A percentile compares a stretch with the other conserved stretches of the same genome.
phyloP scores from a whole-genome alignment of 2,888 invertebrate genomes.

The Andrena chrysosceles region DNA sequence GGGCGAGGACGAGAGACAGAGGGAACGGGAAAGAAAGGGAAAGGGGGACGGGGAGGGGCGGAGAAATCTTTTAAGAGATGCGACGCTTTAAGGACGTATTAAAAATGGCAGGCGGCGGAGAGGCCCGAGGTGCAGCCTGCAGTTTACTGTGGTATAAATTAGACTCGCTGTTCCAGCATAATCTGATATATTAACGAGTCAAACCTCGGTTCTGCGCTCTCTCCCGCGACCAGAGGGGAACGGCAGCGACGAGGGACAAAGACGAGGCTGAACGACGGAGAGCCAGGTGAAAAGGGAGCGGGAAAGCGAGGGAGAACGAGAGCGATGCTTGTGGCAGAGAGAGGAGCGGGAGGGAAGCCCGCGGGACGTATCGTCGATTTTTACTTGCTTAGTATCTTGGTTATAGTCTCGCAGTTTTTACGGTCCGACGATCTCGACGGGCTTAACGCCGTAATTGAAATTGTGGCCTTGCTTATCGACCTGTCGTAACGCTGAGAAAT shows the following conservation, averaged over 20 bases:
- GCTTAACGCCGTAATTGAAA: conserved; percentile 78
- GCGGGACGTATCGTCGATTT: conserved; percentile 76
- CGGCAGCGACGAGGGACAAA: conserved; percentile 14
- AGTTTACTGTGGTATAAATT: conserved; percentile 79
- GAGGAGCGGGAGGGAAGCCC: conserved; percentile 54
- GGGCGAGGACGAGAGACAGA: neutral
- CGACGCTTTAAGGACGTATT: conserved; percentile 77
- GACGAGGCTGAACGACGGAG: neutral
- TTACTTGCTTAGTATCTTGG: conserved; percentile 76
- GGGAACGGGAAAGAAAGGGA: neutral
- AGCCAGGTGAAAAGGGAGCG: conserved; percentile 23
- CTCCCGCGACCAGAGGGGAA: conserved; percentile 23
- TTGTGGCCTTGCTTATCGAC: conserved; percentile 77
- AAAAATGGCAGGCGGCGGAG: conserved; percentile 74
- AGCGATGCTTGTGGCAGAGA: neutral
- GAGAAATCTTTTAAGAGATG: conserved; percentile 76
- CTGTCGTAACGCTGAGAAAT: conserved; percentile 77
- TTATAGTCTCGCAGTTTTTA: conserved; percentile 76
- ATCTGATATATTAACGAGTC: conserved; percentile 78
- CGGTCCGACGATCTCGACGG: conserved; percentile 69
- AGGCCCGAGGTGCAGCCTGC: conserved; percentile 70
- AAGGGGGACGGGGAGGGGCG: conserved; percentile 36
- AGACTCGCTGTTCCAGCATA: conserved; percentile 78
- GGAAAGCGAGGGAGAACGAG: conserved; percentile 21
- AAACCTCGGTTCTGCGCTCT: conserved; percentile 66